These are phyloP conservation scores for Ophion slaviceki DNA, from an alignment of 2,888 invertebrate genomes.

Conservation along the genomic window DNA sequence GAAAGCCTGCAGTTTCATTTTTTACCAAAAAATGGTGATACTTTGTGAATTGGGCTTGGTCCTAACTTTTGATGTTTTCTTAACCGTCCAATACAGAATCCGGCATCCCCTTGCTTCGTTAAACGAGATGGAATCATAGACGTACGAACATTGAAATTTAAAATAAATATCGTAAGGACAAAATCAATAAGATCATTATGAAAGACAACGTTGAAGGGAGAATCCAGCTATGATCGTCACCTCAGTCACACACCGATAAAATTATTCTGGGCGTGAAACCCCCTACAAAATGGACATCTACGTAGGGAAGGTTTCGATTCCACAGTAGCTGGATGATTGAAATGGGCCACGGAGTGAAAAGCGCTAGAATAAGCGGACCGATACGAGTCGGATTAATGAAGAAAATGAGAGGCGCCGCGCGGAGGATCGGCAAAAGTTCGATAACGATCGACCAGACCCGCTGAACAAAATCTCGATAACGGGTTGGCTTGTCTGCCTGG, in stretches of 20 bases:
- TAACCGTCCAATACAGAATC: too few species aligned
- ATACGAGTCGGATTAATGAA: background rate
- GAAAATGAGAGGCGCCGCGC: constrained; percentile 3
- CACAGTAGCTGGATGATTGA: background rate
- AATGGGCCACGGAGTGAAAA: background rate
- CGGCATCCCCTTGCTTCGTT: too few species aligned
- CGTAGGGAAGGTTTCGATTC: background rate
- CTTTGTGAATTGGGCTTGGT: too few species aligned
- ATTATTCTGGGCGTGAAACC: background rate
- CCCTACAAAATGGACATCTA: background rate
- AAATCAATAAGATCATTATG: background rate
- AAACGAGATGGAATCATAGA: background rate
- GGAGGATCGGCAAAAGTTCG: constrained; percentile 33
- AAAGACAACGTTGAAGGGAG: background rate
- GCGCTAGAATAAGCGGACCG: background rate
- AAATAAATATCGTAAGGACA: background rate
- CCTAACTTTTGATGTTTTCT: too few species aligned
- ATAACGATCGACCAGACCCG: constrained; percentile 48
- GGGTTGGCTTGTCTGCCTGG: constrained; percentile 29
- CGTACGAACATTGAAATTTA: background rate
- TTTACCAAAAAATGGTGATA: too few species aligned
- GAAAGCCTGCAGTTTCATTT: background rate
- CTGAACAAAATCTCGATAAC: constrained; percentile 61
- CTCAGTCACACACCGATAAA: background rate
- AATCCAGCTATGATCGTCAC: background rate